Evolutionary conservation across 2,113 vertebrate genomes (phyloP).

Genomic region (Lophius piscatorius): DNA sequence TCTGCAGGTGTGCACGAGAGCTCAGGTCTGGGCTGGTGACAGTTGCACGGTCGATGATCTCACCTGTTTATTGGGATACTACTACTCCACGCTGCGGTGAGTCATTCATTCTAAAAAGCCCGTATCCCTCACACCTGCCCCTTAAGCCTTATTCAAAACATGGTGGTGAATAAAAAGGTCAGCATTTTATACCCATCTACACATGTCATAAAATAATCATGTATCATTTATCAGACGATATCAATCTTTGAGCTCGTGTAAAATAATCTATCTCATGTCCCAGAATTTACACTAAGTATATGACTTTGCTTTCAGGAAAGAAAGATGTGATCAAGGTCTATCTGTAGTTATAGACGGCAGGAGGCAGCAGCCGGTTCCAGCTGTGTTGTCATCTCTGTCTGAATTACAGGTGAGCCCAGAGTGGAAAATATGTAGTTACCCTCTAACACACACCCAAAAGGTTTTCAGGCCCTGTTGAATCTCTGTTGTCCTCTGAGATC

Average conservation of each 20-base stretch:
- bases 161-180: too few relatives aligned
- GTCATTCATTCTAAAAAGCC: constrained; percentile 10
- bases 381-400: constrained; percentile 80
- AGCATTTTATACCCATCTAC: not conserved
- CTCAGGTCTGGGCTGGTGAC: constrained; percentile 76
- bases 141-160: too few relatives aligned
- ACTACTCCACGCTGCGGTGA: constrained; percentile 82
- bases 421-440: constrained; percentile 64
- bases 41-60: constrained; percentile 71
- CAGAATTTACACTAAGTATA: constrained; percentile 12
- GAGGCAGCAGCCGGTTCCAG: constrained; percentile 69
- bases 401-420: constrained; percentile 82
- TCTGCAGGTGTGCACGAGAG: constrained; percentile 81
- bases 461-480: constrained; percentile 11
- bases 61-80: constrained; percentile 80
- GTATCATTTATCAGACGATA: not conserved
- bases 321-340: constrained; percentile 80
- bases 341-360: constrained; percentile 83
- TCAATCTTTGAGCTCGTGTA: not conserved
- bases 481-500: constrained; percentile 23
- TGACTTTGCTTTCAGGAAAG: constrained; percentile 76
- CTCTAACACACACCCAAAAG: constrained; percentile 46
- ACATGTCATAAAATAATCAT: not conserved
- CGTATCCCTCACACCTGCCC: constrained; percentile 7
- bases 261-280: not conserved